These are phyloP conservation scores for Sisyra nigra DNA, from an alignment of 2,888 invertebrate genomes.

Conservation along the genomic window DNA sequence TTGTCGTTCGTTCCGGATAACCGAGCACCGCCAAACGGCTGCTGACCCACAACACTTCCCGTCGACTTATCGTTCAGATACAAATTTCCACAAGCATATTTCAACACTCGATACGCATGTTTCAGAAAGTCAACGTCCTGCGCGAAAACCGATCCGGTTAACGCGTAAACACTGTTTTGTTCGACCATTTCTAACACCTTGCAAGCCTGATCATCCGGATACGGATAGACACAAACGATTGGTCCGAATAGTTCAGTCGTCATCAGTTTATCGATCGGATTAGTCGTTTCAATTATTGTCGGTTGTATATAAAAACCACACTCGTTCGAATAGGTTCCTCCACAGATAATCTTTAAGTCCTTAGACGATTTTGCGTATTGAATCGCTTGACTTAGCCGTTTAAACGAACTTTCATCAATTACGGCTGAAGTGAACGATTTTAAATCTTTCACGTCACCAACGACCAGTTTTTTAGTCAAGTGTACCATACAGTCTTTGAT, in stretches of 20 bases:
- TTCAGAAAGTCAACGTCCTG: slow-evolving; percentile 64
- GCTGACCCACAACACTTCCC: slow-evolving; percentile 96
- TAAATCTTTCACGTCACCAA: slow-evolving; percentile 74
- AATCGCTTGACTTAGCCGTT: slow-evolving; percentile 74
- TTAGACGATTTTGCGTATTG: slow-evolving; percentile 65
- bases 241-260: slow-evolving; percentile 97
- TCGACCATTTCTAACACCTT: slow-evolving; percentile 58
- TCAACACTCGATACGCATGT: slow-evolving; percentile 65
- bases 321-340: slow-evolving; percentile 75
- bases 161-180: slow-evolving; percentile 70
- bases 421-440: slow-evolving; percentile 82
- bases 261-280: slow-evolving; percentile 79
- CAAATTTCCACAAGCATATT: slow-evolving; percentile 91
- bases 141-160: slow-evolving; percentile 91
- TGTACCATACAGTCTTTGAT: slow-evolving; percentile 56
- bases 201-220: slow-evolving; percentile 59
- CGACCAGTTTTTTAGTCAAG: slow-evolving; percentile 54
- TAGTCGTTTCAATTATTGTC: slow-evolving; percentile 72
- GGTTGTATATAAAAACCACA: slow-evolving; percentile 89
- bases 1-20: slow-evolving; percentile 99
- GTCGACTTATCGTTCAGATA: slow-evolving; percentile 98
- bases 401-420: slow-evolving; percentile 87
- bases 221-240: slow-evolving; percentile 74
- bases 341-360: slow-evolving; percentile 65
- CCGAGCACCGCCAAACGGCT: slow-evolving; percentile 95